Percentiles rank a stretch among this genome's conserved stretches.
phyloP scores from a whole-genome alignment of 1,140 invertebrate genomes.

The Dinothrombium tinctorium region DNA sequence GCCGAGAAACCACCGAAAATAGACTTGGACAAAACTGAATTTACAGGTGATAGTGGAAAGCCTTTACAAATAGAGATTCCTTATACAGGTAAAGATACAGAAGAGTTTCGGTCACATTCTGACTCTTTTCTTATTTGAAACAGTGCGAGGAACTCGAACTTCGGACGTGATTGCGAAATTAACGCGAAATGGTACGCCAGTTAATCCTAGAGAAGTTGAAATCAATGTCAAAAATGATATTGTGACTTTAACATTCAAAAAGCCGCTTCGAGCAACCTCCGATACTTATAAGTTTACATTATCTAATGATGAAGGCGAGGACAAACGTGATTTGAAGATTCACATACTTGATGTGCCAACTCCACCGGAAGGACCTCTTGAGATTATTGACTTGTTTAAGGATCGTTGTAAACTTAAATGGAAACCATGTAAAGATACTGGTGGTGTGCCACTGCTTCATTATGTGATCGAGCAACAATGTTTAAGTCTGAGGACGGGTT shows the following conservation, averaged over 20 bases:
- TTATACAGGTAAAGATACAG: conserved; percentile 66
- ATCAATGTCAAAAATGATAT: conserved; percentile 68
- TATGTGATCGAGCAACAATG: conserved; percentile 91
- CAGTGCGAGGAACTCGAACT: conserved; percentile 60
- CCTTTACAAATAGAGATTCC: conserved; percentile 37
- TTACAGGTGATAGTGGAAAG: conserved; percentile 15
- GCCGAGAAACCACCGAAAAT: conserved; percentile 26
- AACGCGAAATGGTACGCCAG: conserved; percentile 57
- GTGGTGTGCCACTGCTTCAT: conserved; percentile 63
- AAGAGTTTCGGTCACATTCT: background rate
- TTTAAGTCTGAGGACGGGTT: conserved; percentile 36
- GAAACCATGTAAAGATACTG: conserved; percentile 76
- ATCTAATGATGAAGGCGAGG: conserved; percentile 62
- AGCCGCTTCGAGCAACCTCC: conserved; percentile 45
- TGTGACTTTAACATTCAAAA: conserved; percentile 66
- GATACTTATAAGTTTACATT: conserved; percentile 67
- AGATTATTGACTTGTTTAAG: conserved; percentile 73
- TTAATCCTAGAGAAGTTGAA: conserved; percentile 53
- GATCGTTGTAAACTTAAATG: conserved; percentile 73
- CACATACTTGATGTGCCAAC: conserved; percentile 48
- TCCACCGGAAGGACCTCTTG: conserved; percentile 54
- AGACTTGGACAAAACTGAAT: conserved; percentile 19
- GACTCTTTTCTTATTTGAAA: background rate
- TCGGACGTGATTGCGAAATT: conserved; percentile 65
- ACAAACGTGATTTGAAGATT: conserved; percentile 51